Percentiles rank a stretch among this genome's conserved stretches.
Conservation (phyloP, 2,888 invertebrate genomes). For the Hymenopus coronatus region DNA sequence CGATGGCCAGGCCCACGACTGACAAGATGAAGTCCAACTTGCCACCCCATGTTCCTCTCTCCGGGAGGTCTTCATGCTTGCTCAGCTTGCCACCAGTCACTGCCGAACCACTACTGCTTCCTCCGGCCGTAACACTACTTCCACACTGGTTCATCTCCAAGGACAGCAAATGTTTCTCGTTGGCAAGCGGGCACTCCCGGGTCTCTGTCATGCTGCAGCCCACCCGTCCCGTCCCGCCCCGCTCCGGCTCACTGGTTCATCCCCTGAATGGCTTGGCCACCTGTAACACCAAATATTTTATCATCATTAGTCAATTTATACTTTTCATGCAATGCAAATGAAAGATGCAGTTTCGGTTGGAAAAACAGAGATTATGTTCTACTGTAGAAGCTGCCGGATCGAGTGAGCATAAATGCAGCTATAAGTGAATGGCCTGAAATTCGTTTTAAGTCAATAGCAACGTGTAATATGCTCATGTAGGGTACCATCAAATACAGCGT, state of each 20-base stretch:
- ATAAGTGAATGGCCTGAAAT: too few species aligned
- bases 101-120: constrained; percentile 12
- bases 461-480: too few species aligned
- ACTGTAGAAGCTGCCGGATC: too few species aligned
- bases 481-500: too few species aligned
- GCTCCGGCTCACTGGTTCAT: background rate
- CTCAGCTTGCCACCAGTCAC: background rate
- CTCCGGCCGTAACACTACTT: constrained; percentile 40
- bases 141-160: constrained; percentile 36
- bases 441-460: too few species aligned
- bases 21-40: constrained; percentile 92
- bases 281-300: background rate
- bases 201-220: constrained; percentile 35
- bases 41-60: constrained; percentile 84
- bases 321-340: too few species aligned
- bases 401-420: too few species aligned
- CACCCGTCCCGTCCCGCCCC: background rate
- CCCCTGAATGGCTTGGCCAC: background rate
- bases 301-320: too few species aligned
- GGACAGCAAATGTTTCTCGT: constrained; percentile 35
- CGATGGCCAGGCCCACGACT: constrained; percentile 89
- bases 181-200: constrained; percentile 44
- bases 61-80: constrained; percentile 53
- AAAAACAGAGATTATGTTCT: too few species aligned
- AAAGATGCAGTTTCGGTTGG: too few species aligned